phyloP scores from a whole-genome alignment of 64 coral and sea anemone genomes.

The Pocillopora damicornis region DNA sequence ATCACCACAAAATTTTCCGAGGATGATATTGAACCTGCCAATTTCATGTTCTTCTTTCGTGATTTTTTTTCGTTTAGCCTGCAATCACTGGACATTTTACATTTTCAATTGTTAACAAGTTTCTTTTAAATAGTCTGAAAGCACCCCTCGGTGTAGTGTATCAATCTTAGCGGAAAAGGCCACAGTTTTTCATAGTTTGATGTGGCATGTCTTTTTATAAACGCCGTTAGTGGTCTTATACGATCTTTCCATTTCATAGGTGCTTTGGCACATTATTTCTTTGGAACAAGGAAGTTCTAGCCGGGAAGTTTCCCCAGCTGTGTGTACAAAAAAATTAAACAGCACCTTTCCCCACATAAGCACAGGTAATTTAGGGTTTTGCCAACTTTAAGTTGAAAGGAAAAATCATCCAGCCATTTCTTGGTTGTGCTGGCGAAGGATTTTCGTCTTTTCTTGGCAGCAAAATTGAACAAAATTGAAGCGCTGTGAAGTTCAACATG shows the following conservation, averaged over 20 bases:
- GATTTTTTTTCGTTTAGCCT: too few species aligned
- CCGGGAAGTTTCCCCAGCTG: not conserved
- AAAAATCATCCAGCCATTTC: too few species aligned
- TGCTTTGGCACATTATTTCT: not conserved
- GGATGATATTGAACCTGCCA: too few species aligned
- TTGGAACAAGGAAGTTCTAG: not conserved
- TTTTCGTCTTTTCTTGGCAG: not conserved
- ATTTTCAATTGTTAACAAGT: not conserved
- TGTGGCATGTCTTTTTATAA: not conserved
- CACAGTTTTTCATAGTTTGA: not conserved
- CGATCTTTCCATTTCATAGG: not conserved
- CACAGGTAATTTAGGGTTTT: conserved; percentile 13
- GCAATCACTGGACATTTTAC: too few species aligned
- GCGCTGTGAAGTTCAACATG: not conserved
- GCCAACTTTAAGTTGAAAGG: not conserved
- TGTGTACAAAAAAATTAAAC: not conserved
- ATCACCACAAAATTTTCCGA: too few species aligned
- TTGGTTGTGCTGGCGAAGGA: not conserved
- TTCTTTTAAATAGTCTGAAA: not conserved
- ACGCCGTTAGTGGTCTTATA: not conserved
- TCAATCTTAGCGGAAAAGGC: not conserved
- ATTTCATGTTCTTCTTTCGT: too few species aligned
- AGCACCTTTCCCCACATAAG: not conserved
- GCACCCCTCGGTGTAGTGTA: not conserved
- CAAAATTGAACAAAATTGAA: not conserved